Conservation (phyloP, 1,140 invertebrate genomes). For the Brachionus rubens region DNA sequence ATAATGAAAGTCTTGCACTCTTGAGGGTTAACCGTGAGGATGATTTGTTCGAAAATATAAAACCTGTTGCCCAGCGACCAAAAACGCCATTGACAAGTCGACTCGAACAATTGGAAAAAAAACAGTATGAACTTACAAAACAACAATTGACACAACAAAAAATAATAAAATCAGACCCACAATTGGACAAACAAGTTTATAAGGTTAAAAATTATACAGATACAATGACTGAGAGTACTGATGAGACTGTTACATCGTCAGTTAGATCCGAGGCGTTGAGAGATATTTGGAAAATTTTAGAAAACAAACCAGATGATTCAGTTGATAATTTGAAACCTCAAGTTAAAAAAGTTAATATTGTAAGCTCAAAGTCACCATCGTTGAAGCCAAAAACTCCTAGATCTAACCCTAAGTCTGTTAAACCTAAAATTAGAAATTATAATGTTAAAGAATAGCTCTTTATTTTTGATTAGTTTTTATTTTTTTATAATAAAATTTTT, state of each 20-base stretch:
- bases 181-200: not conserved
- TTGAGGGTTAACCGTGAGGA: not conserved
- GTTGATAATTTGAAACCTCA: not conserved
- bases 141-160: slow-evolving; percentile 48
- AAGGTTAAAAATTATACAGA: not conserved
- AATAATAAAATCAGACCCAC: not conserved
- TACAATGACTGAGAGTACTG: not conserved
- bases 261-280: slow-evolving; percentile 35
- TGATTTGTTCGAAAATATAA: not conserved
- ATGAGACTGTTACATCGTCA: slow-evolving; percentile 22
- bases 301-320: slow-evolving; percentile 17
- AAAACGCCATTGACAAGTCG: slow-evolving; percentile 46
- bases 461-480: not conserved
- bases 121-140: slow-evolving; percentile 57
- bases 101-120: slow-evolving; percentile 54
- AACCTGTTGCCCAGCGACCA: not conserved
- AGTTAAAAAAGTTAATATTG: slow-evolving; percentile 16
- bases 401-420: not conserved
- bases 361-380: not conserved
- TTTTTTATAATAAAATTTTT: not conserved
- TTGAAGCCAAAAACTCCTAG: slow-evolving; percentile 40
- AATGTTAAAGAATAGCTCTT: slow-evolving; percentile 29
- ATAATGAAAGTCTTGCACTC: slow-evolving; percentile 9
- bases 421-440: slow-evolving; percentile 45
- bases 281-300: slow-evolving; percentile 42